Evolutionary conservation across 2,888 invertebrate genomes (phyloP).

Genomic region (Thera obeliscata): DNA sequence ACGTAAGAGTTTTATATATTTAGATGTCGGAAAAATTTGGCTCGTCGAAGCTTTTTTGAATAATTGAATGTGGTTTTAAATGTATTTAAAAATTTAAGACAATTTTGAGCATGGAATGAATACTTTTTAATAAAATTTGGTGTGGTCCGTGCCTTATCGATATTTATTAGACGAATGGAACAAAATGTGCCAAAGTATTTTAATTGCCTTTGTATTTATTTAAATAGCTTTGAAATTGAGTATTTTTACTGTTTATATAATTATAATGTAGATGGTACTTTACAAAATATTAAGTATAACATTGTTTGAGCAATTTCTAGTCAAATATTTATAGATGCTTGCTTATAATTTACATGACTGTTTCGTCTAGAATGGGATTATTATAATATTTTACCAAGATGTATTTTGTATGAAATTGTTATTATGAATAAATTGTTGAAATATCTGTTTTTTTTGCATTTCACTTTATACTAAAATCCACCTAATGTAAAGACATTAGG

Average conservation of each 20-base stretch:
- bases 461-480: too few species aligned
- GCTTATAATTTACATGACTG: slow-evolving; percentile 46
- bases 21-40: slow-evolving; percentile 6
- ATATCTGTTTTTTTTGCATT: slow-evolving; percentile 43
- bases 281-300: slow-evolving; percentile 25
- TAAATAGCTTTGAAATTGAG: slow-evolving; percentile 44
- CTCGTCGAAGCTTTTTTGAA: slow-evolving; percentile 16
- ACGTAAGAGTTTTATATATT: too few species aligned
- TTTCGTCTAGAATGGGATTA: slow-evolving; percentile 51
- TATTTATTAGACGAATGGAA: slow-evolving; percentile 38
- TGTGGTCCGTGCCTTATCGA: slow-evolving; percentile 73
- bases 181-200: slow-evolving; percentile 62
- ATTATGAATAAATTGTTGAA: slow-evolving; percentile 74
- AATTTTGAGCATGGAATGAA: slow-evolving; percentile 36
- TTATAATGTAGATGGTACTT: slow-evolving; percentile 30
- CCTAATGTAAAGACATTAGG: too few species aligned
- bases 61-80: slow-evolving; percentile 25
- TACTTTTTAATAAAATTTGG: slow-evolving; percentile 37
- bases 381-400: slow-evolving; percentile 64
- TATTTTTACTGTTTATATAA: slow-evolving; percentile 34
- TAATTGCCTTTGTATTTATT: slow-evolving; percentile 48
- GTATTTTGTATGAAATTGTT: slow-evolving; percentile 80
- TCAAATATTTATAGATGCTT: slow-evolving; percentile 54
- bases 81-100: slow-evolving; percentile 29
- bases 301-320: slow-evolving; percentile 57